Percentiles rank a stretch among this genome's conserved stretches.
Evolutionary conservation across 2,797 vertebrate genomes (phyloP).

Genomic region (Cheirogaleus major): DNA sequence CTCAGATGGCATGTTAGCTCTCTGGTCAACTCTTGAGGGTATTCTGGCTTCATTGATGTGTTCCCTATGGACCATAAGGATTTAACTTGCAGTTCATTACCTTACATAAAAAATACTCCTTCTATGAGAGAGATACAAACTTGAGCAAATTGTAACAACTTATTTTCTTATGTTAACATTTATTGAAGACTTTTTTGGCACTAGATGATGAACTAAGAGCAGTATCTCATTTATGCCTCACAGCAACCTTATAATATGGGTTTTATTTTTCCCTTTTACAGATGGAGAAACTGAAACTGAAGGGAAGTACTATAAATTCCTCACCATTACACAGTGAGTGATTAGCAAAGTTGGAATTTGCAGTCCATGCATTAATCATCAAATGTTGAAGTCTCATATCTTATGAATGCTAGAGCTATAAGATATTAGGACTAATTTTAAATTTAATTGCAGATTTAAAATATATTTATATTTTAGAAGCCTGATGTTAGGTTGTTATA

Average conservation of each 20-base stretch:
- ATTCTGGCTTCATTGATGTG: not conserved
- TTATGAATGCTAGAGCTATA: not conserved
- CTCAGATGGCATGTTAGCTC: not conserved
- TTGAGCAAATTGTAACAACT: not conserved
- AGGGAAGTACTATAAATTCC: not conserved
- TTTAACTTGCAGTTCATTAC: slow-evolving; percentile 23
- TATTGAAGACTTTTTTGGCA: not conserved
- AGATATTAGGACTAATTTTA: not conserved
- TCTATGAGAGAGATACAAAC: not conserved
- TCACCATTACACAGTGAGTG: not conserved
- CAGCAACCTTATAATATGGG: not conserved
- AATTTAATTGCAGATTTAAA: slow-evolving; percentile 1
- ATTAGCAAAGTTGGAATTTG: slow-evolving; percentile 1
- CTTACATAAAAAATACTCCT: not conserved
- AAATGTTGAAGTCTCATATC: not conserved
- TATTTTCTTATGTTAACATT: slow-evolving; percentile 18
- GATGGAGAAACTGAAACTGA: not conserved
- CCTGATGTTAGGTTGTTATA: not conserved
- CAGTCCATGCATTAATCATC: not conserved
- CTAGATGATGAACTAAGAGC: not conserved
- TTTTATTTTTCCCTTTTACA: not conserved
- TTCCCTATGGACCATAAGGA: not conserved
- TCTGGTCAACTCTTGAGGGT: not conserved
- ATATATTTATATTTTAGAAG: not conserved
- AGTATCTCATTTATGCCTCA: not conserved